Conservation (phyloP, 2,888 invertebrate genomes). For the Trichogramma dendrolimi region DNA sequence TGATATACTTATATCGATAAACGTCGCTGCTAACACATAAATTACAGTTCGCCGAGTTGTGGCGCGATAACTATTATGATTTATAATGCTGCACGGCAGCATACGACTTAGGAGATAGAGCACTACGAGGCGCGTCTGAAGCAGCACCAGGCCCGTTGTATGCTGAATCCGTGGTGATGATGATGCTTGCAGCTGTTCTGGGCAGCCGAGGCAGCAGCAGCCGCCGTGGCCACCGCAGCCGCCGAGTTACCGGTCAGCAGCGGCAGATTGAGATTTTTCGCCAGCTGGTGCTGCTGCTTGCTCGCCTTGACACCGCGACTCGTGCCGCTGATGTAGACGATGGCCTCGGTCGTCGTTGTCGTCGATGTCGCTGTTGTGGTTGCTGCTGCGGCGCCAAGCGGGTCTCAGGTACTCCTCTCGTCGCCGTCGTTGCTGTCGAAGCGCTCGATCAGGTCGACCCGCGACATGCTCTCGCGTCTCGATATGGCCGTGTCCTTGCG, state of each 20-base stretch:
- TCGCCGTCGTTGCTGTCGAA: conserved; percentile 39
- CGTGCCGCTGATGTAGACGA: neutral
- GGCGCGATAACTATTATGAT: too few relatives aligned
- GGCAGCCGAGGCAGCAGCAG: neutral
- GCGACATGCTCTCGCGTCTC: conserved; percentile 31
- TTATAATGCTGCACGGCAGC: neutral
- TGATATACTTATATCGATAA: too few relatives aligned
- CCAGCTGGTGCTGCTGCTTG: neutral
- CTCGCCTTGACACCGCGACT: neutral
- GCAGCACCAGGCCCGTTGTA: conserved; percentile 57
- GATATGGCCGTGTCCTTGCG: conserved; percentile 28
- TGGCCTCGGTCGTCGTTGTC: conserved; percentile 23
- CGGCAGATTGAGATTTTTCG: neutral
- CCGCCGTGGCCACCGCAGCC: neutral
- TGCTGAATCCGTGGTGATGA: conserved; percentile 48
- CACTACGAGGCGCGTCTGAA: conserved; percentile 51
- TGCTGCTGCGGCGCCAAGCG: conserved; percentile 39
- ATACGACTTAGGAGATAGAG: conserved; percentile 8
- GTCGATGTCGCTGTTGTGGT: neutral
- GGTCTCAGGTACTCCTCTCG: conserved; percentile 45
- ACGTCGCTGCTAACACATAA: too few relatives aligned
- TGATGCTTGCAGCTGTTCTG: conserved; percentile 12
- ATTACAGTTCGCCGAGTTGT: too few relatives aligned
- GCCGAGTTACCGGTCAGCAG: neutral
- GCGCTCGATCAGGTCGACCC: conserved; percentile 45